These are phyloP conservation scores for Hystrix cristata DNA, from an alignment of 2,113 vertebrate species.

Conservation along the genomic window DNA sequence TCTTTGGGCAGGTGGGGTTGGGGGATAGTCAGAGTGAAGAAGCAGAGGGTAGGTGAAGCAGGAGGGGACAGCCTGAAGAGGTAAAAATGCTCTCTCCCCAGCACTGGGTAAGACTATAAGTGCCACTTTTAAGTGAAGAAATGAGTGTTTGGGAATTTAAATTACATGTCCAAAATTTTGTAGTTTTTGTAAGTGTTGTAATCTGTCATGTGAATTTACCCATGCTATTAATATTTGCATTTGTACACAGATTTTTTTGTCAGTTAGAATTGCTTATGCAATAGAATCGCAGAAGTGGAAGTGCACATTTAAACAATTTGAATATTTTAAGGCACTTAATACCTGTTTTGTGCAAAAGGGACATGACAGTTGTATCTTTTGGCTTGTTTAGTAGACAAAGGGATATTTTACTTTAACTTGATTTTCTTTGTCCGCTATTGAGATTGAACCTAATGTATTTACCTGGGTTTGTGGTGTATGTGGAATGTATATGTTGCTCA, in stretches of 20 bases:
- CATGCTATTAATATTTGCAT: not conserved
- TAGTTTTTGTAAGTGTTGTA: not conserved
- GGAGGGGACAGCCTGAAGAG: not conserved
- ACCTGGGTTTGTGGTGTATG: not conserved
- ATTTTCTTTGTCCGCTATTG: slow-evolving; percentile 21
- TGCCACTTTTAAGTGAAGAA: slow-evolving; percentile 38
- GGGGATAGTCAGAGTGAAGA: not conserved
- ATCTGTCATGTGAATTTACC: not conserved
- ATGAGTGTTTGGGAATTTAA: slow-evolving; percentile 6
- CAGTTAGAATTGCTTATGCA: slow-evolving; percentile 27
- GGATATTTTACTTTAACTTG: not conserved
- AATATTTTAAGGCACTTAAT: slow-evolving; percentile 46
- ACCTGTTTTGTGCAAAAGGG: not conserved
- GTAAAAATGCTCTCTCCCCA: not conserved
- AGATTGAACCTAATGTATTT: not conserved
- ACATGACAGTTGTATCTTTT: not conserved
- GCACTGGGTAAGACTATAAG: not conserved
- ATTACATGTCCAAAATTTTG: not conserved
- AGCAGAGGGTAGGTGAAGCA: not conserved
- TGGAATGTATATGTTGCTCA: not conserved
- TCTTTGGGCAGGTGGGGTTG: not conserved
- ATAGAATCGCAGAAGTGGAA: slow-evolving; percentile 16
- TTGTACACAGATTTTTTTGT: slow-evolving; percentile 30
- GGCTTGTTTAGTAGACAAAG: slow-evolving; percentile 37
- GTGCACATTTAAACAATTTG: slow-evolving; percentile 5